Evolutionary conservation across 2,113 vertebrate species (phyloP).

Genomic region (Gyps fulvus): DNA sequence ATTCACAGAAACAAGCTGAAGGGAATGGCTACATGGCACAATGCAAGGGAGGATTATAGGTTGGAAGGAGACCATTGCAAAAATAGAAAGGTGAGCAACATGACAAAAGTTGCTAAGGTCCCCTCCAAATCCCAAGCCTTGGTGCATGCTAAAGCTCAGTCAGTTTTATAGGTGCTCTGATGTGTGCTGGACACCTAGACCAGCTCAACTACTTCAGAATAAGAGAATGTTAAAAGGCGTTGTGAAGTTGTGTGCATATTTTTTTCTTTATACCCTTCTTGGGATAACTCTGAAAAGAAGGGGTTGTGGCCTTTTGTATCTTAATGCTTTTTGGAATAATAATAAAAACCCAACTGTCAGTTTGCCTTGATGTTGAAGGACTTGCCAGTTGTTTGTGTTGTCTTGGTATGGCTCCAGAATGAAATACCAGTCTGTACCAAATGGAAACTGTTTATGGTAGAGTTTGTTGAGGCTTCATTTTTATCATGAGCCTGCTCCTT

Average conservation of each 20-base stretch:
- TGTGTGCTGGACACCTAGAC: background rate
- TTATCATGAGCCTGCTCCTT: slow-evolving; percentile 9
- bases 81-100: background rate
- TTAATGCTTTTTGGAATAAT: background rate
- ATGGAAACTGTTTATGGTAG: background rate
- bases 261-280: background rate
- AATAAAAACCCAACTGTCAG: background rate
- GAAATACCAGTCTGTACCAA: background rate
- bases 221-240: background rate
- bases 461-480: slow-evolving; percentile 39
- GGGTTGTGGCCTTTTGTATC: background rate
- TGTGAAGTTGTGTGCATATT: background rate
- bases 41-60: background rate
- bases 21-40: too few species aligned
- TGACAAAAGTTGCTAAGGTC: background rate
- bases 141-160: background rate
- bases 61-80: background rate
- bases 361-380: slow-evolving; percentile 21
- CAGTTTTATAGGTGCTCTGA: background rate
- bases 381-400: slow-evolving; percentile 24
- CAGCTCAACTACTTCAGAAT: background rate
- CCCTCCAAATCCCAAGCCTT: background rate
- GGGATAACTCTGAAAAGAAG: background rate
- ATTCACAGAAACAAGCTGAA: too few species aligned
- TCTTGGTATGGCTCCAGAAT: background rate